Percentiles rank a stretch among this genome's conserved stretches.
These are phyloP conservation scores for Psittacula cyanocephala DNA, from an alignment of 2,113 vertebrate genomes.

Conservation along the genomic window DNA sequence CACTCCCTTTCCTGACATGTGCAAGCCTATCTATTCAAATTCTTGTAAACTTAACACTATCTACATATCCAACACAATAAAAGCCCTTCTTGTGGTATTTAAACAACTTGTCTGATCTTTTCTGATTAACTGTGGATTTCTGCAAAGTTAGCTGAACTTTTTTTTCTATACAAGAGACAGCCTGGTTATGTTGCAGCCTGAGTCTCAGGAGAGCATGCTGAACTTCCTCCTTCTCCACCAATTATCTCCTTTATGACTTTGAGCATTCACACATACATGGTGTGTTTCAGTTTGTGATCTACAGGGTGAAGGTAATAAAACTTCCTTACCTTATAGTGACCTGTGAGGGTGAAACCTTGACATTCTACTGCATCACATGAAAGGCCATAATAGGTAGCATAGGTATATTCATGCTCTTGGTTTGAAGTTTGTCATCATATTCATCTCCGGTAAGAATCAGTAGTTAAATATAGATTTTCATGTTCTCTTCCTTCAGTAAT, in stretches of 20 bases:
- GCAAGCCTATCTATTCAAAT: not conserved
- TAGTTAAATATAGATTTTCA: not conserved
- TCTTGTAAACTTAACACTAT: not conserved
- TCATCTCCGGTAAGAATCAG: not conserved
- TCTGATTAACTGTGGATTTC: not conserved
- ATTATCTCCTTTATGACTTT: not conserved
- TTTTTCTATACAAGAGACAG: not conserved
- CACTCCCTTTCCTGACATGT: not conserved
- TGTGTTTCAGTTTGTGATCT: not conserved
- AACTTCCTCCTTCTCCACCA: not conserved
- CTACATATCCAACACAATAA: not conserved
- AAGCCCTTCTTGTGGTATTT: not conserved
- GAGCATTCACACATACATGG: accelerated
- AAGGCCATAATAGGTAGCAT: not conserved
- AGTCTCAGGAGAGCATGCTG: not conserved
- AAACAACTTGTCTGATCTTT: not conserved
- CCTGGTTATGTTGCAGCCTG: not conserved
- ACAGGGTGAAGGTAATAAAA: not conserved
- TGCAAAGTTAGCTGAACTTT: not conserved
- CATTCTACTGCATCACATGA: not conserved
- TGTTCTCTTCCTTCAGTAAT: not conserved
- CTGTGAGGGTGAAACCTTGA: not conserved
- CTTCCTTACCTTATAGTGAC: not conserved
- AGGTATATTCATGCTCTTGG: not conserved
- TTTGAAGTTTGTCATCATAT: not conserved